Percentiles rank a stretch among this genome's conserved stretches.
Conservation (phyloP, 1,140 invertebrate genomes). For the Drosophila busckii region DNA sequence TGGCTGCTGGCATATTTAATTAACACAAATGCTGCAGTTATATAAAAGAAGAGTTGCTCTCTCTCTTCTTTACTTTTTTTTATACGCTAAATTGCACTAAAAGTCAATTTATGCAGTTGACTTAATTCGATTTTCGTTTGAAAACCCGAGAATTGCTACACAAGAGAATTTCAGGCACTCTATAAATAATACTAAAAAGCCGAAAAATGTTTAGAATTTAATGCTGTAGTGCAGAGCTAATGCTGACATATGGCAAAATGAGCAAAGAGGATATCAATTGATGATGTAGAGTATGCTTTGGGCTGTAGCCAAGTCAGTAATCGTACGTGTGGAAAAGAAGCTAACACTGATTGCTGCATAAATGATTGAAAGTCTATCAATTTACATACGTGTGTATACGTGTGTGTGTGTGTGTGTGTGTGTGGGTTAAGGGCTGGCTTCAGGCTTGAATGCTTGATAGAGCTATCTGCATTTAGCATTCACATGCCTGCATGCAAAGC, state of each 20-base stretch:
- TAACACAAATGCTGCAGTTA: too few species aligned
- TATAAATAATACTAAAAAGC: neutral
- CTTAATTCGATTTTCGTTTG: constrained; percentile 63
- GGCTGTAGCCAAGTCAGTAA: constrained; percentile 39
- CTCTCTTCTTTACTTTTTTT: constrained; percentile 6
- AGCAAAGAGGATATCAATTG: neutral
- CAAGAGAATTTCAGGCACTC: neutral
- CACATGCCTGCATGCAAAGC: constrained; percentile 20
- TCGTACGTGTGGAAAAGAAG: constrained; percentile 71
- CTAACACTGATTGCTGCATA: constrained; percentile 70
- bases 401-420: neutral
- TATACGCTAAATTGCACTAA: constrained; percentile 59
- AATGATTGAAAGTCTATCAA: constrained; percentile 61
- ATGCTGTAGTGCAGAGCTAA: neutral
- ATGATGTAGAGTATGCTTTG: constrained; percentile 6
- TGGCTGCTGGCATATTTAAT: too few species aligned
- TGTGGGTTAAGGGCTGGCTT: constrained; percentile 22
- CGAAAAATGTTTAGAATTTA: too few species aligned
- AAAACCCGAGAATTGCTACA: constrained; percentile 37
- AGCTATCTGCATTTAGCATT: constrained; percentile 29
- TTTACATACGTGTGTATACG: neutral
- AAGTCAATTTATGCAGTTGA: constrained; percentile 73
- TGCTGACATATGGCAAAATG: neutral
- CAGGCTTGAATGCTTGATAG: constrained; percentile 25
- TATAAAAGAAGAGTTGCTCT: too few species aligned